phyloP scores from a whole-genome alignment of 2,888 invertebrate genomes.

The Frankliniella intonsa region DNA sequence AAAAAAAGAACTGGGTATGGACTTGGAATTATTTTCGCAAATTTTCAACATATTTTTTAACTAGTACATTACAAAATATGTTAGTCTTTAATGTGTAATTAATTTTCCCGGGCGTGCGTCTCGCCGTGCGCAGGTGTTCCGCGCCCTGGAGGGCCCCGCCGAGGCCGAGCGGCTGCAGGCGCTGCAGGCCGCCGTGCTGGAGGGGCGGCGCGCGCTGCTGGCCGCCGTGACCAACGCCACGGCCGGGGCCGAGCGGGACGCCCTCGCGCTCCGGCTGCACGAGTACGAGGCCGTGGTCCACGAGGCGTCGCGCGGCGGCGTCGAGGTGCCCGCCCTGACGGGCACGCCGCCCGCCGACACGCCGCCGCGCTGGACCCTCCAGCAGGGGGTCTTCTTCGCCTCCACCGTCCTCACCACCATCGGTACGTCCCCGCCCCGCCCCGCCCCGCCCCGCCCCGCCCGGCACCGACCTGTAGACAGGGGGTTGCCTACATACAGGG shows the following conservation, averaged over 20 bases:
- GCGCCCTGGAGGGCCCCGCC: constrained; percentile 70
- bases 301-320: constrained; percentile 66
- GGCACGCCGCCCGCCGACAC: constrained; percentile 42
- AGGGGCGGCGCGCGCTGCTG: constrained; percentile 57
- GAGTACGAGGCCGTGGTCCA: constrained; percentile 49
- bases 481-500: too few species aligned
- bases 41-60: too few species aligned
- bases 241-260: constrained; percentile 31
- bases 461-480: too few species aligned
- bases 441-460: too few species aligned
- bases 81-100: too few species aligned
- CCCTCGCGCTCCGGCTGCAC: constrained; percentile 8
- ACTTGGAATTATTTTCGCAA: too few species aligned
- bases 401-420: constrained; percentile 88
- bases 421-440: constrained; percentile 53
- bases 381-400: constrained; percentile 83
- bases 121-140: constrained; percentile 60
- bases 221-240: constrained; percentile 52
- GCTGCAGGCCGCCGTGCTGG: constrained; percentile 46
- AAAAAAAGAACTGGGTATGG: too few species aligned
- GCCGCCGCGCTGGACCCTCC: constrained; percentile 60
- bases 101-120: too few species aligned
- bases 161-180: constrained; percentile 60
- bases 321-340: constrained; percentile 46
- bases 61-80: too few species aligned